Conservation (phyloP, 2,888 invertebrate species). For the Orthonevra nobilis region DNA sequence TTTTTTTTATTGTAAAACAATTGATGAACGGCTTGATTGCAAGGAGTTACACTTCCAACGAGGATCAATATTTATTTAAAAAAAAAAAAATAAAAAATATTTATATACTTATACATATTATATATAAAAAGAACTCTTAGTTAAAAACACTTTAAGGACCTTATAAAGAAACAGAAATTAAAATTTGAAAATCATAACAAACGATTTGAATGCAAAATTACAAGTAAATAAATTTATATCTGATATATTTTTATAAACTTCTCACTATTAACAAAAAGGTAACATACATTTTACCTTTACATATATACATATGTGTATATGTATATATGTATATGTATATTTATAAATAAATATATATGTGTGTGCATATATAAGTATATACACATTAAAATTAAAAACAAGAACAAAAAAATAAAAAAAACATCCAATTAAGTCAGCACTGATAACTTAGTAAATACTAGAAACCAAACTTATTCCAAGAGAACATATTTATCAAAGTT, state of each 20-base stretch:
- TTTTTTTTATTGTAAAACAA: too few relatives aligned
- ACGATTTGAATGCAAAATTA: constrained; percentile 4
- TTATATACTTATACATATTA: too few relatives aligned
- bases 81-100: constrained; percentile 2
- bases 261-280: constrained; percentile 19
- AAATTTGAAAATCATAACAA: constrained; percentile 1
- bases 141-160: background rate
- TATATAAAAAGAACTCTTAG: too few relatives aligned
- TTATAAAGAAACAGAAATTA: background rate
- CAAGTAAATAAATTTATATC: constrained; percentile 30
- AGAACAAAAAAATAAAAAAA: too few relatives aligned
- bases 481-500: too few relatives aligned
- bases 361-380: background rate
- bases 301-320: background rate
- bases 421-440: too few relatives aligned
- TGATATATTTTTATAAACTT: constrained; percentile 55
- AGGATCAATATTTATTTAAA: background rate
- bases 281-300: background rate
- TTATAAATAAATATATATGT: background rate
- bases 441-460: too few relatives aligned
- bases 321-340: background rate
- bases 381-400: too few relatives aligned
- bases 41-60: constrained; percentile 11
- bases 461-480: too few relatives aligned
- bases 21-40: background rate